A percentile compares a stretch with the other conserved stretches of the same genome.
phyloP scores from a whole-genome alignment of 2,797 vertebrate species.

The Syngnathus acus region DNA sequence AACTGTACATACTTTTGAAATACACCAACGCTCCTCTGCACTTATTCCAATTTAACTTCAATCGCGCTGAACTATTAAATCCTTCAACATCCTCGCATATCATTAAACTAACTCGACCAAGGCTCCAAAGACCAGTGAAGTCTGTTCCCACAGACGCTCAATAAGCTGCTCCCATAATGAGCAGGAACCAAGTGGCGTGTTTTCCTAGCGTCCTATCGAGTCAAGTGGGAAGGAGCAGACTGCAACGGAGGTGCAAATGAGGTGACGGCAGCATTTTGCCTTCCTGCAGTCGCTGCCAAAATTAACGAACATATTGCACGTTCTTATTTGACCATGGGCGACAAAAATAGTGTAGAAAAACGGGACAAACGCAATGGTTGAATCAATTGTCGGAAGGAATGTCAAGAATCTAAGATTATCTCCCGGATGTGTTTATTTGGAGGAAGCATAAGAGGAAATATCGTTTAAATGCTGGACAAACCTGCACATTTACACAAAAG shows the following conservation, averaged over 20 bases:
- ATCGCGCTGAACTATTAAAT: neutral
- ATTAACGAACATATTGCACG: neutral
- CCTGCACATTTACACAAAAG: slow-evolving; percentile 12
- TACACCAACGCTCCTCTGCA: slow-evolving; percentile 8
- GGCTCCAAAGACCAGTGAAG: neutral
- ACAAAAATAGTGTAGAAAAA: neutral
- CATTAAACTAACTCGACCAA: neutral
- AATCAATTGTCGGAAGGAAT: slow-evolving; percentile 27
- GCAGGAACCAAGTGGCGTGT: neutral
- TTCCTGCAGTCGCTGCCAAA: neutral
- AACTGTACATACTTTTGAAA: slow-evolving; percentile 23
- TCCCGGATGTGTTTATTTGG: slow-evolving; percentile 46
- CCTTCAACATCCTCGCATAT: neutral
- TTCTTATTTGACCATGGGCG: neutral
- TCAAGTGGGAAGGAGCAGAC: neutral
- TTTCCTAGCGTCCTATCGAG: neutral
- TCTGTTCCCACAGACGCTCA: neutral
- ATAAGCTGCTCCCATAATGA: neutral
- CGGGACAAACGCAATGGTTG: neutral
- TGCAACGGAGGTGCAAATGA: neutral
- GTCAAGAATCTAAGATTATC: slow-evolving; percentile 45
- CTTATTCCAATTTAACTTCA: slow-evolving; percentile 15
- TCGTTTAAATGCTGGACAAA: slow-evolving; percentile 23
- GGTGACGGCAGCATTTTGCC: neutral
- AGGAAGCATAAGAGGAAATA: slow-evolving; percentile 42